Conservation (phyloP, 2,797 vertebrate species). For the Artibeus lituratus region DNA sequence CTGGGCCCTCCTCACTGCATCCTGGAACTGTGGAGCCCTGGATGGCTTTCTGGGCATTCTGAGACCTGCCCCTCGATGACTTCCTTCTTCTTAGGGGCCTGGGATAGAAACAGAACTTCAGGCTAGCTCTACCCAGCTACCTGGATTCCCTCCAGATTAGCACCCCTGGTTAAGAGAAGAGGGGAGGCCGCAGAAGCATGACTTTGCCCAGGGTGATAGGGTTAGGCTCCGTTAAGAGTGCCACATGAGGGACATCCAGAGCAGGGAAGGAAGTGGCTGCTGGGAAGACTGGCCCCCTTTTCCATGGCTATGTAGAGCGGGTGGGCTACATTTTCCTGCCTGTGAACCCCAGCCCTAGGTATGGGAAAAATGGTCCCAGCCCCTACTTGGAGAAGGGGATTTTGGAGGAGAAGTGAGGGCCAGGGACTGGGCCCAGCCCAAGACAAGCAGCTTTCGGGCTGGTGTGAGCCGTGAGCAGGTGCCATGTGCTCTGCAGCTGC, state of each 20-base stretch:
- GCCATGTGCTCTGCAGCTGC: background rate
- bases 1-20: background rate
- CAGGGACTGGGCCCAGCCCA: background rate
- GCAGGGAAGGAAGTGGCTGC: background rate
- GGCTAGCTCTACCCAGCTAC: background rate
- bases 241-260: background rate
- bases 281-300: background rate
- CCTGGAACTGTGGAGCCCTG: background rate
- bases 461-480: background rate
- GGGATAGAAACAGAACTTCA: conserved; percentile 1
- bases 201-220: background rate
- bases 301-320: background rate
- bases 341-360: background rate
- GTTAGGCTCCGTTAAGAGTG: background rate
- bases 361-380: background rate
- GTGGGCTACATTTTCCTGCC: background rate
- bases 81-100: background rate
- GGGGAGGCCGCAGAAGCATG: background rate
- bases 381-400: background rate
- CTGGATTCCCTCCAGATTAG: background rate
- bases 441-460: background rate
- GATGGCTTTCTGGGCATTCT: background rate
- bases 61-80: background rate
- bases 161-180: background rate
- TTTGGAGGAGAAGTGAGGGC: background rate